Conservation (phyloP, 2,113 vertebrate genomes). For the Eptesicus fuscus region DNA sequence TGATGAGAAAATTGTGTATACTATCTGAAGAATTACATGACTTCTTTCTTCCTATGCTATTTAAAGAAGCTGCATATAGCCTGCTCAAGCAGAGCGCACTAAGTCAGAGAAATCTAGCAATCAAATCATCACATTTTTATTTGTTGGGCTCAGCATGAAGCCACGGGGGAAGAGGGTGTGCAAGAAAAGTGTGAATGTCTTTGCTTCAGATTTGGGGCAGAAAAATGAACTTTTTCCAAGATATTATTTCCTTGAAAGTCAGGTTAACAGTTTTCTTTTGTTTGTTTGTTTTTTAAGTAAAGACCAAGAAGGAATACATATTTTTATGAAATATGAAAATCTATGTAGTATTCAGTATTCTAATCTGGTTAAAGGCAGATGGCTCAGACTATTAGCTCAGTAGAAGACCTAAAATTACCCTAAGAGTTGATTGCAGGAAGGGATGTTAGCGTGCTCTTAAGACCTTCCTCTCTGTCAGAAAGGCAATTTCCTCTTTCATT, state of each 20-base stretch:
- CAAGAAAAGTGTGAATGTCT: background rate
- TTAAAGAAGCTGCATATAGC: background rate
- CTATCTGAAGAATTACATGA: slow-evolving; percentile 16
- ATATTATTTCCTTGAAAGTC: slow-evolving; percentile 23
- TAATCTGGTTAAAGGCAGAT: background rate
- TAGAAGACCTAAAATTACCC: slow-evolving; percentile 46
- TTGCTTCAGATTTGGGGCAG: background rate
- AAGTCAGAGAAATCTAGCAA: background rate
- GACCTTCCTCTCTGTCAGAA: background rate
- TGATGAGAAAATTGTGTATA: background rate
- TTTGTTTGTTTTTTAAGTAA: background rate
- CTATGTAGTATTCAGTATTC: background rate
- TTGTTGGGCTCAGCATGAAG: background rate
- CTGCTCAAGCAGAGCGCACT: background rate
- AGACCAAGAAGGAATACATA: background rate
- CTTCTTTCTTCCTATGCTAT: background rate
- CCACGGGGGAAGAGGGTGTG: background rate
- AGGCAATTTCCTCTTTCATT: background rate
- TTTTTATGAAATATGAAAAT: background rate
- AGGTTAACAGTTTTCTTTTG: background rate
- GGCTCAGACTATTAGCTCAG: background rate
- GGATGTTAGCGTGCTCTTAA: background rate
- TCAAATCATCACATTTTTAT: background rate
- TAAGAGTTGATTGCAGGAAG: background rate
- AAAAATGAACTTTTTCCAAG: background rate